These are phyloP conservation scores for Chaetogeoica ovagalla DNA, from an alignment of 2,888 invertebrate genomes.

Conservation along the genomic window DNA sequence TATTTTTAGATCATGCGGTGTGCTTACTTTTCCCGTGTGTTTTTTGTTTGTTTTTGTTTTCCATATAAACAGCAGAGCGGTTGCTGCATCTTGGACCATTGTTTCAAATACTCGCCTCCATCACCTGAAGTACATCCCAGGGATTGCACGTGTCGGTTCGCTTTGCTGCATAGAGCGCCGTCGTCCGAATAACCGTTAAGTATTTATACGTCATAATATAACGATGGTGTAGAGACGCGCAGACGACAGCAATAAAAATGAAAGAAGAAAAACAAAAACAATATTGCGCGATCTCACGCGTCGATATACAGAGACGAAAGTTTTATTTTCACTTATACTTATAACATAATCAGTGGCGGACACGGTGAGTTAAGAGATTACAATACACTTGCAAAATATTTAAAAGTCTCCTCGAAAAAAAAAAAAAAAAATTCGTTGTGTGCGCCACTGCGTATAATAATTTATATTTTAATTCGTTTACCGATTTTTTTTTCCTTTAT, in stretches of 20 bases:
- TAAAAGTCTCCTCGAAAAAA: too few species aligned
- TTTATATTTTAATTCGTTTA: background rate
- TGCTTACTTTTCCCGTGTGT: constrained; percentile 49
- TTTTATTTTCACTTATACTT: background rate
- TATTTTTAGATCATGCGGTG: constrained; percentile 14
- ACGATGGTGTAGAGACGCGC: background rate
- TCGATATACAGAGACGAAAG: background rate
- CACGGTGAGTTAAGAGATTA: too few species aligned
- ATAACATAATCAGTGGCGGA: background rate
- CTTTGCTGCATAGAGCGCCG: constrained; percentile 78
- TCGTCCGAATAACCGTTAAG: constrained; percentile 55
- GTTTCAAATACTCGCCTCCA: constrained; percentile 72
- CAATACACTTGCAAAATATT: too few species aligned
- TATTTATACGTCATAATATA: background rate
- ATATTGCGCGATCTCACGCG: background rate
- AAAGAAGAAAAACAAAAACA: background rate
- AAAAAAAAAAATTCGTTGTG: background rate
- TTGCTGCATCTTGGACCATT: constrained; percentile 85
- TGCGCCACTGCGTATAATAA: too few species aligned
- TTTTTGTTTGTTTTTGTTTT: constrained; percentile 43
- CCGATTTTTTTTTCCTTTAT: background rate
- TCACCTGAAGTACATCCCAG: constrained; percentile 63
- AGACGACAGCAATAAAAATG: background rate
- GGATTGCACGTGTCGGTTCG: constrained; percentile 89
- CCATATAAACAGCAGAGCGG: constrained; percentile 67